A percentile compares a stretch with the other conserved stretches of the same genome.
These are phyloP conservation scores for Octomys mimax DNA, from an alignment of 2,797 vertebrate species.

Conservation along the genomic window DNA sequence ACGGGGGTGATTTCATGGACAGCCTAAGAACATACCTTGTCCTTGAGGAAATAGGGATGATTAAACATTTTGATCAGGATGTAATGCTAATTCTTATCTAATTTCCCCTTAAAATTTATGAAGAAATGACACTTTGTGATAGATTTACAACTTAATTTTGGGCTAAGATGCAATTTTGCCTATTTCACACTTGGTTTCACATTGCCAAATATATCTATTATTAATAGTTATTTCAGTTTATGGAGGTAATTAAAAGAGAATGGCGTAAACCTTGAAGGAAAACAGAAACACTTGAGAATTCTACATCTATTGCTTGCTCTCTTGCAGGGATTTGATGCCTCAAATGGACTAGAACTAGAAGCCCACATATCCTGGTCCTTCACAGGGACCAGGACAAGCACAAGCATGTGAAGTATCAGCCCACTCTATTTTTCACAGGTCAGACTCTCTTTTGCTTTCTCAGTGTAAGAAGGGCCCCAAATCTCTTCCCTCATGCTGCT, in stretches of 20 bases:
- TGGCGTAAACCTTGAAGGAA: conserved; percentile 15
- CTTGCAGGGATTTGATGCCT: not conserved
- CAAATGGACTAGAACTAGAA: conserved; percentile 51
- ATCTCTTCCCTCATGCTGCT: not conserved
- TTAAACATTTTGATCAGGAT: not conserved
- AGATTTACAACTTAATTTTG: conserved; percentile 32
- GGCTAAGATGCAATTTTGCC: not conserved
- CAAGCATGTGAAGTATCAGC: not conserved
- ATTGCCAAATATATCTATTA: conserved; percentile 28
- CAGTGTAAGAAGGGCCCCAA: not conserved
- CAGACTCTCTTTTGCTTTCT: not conserved
- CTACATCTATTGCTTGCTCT: not conserved
- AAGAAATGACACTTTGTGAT: conserved; percentile 28
- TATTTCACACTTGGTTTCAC: conserved; percentile 19
- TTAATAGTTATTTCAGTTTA: conserved; percentile 31
- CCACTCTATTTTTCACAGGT: not conserved
- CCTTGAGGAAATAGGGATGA: not conserved
- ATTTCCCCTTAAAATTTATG: not conserved
- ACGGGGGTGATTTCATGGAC: not conserved
- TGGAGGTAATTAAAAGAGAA: conserved; percentile 29
- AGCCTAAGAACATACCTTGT: not conserved
- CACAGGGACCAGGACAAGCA: not conserved
- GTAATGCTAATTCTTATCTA: conserved; percentile 38
- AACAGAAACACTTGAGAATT: conserved; percentile 10
- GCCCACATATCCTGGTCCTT: not conserved